Conservation (phyloP, 1,140 invertebrate genomes). For the Drosophila seguyi region DNA sequence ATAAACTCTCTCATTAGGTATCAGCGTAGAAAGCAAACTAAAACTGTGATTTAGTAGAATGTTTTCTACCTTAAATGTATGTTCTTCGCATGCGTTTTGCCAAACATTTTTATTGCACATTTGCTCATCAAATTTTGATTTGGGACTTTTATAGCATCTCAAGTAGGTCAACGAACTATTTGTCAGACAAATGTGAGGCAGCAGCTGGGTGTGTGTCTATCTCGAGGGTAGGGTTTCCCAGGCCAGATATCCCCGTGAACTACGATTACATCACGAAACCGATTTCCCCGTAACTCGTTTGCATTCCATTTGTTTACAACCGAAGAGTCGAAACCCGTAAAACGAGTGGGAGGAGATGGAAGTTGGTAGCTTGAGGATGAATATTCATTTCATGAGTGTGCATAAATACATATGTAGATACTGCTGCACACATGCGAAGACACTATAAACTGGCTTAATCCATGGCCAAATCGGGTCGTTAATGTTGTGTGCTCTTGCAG, state of each 20-base stretch:
- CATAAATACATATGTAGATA: constrained; percentile 24
- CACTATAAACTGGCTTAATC: constrained; percentile 40
- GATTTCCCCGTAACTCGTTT: constrained; percentile 35
- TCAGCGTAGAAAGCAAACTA: not conserved
- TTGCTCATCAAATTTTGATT: constrained; percentile 16
- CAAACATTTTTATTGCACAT: constrained; percentile 39
- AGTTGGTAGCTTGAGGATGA: constrained; percentile 20
- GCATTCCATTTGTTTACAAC: constrained; percentile 28
- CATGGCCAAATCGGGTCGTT: constrained; percentile 51
- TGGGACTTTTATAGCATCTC: constrained; percentile 17
- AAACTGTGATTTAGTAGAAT: constrained; percentile 2
- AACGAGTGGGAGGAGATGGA: constrained; percentile 26
- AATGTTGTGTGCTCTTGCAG: constrained; percentile 74
- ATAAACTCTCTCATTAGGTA: not conserved
- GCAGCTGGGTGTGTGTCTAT: constrained; percentile 31
- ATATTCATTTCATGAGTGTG: constrained; percentile 40
- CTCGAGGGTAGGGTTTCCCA: constrained; percentile 39
- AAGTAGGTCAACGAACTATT: constrained; percentile 49
- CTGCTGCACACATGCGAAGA: constrained; percentile 22
- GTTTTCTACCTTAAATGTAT: not conserved
- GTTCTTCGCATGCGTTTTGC: constrained; percentile 11
- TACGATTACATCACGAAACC: constrained; percentile 39
- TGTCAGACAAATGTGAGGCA: constrained; percentile 8
- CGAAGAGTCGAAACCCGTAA: constrained; percentile 26
- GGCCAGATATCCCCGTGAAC: constrained; percentile 25